Evolutionary conservation across 2,888 invertebrate species (phyloP), one percentile per base, ranked within the genome.

Genomic region (Melikaiella ostensackeni): DNA sequence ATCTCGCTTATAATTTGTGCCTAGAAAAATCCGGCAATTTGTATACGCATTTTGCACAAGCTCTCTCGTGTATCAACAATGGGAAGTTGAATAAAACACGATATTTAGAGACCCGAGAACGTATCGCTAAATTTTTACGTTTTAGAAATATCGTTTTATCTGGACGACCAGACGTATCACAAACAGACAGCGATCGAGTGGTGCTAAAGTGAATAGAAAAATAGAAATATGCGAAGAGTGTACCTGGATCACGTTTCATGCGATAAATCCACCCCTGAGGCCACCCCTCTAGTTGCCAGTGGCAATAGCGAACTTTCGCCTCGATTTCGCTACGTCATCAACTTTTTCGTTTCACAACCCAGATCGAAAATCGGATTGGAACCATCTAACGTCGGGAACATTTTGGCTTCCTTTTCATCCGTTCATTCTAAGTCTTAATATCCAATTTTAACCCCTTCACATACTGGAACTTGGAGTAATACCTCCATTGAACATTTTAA

Each of bases 131-230:
- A 50, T 50, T 70, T 70, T 70, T n/a, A 27, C 50, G 27, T 50
- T 70, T 50, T n/a, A 70, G 70, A 50, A 50, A 70, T 30, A 70
- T 9, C 30, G 50, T 70, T 50, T 70, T 70, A 70, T n/a, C 70
- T 70, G 50, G 66, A 70, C 50, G 46, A 30, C 27, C 13, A 46
- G 30, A n/a, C 70, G 50, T 30, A 70, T 50, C 70, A 70, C 70
- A 70, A 70, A 70, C 50, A 70, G 50, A 30, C 70, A 70, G 30
- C 27, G 19, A 50, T 70, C 70, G 70, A 70, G 70, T 70, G 50
- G 70, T 2, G 70, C 50, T 70, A 30, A 70, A 74, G 78, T 79
- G 79, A 80, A 83, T 82, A 83, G 75, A 83, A 81, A 83, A 80
- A 81, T 77, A 77, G 59, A 80, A 80, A 83, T 80, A 83, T 78